These are phyloP conservation scores for Prietella phreatophila DNA, from an alignment of 2,113 vertebrate genomes.

Conservation along the genomic window DNA sequence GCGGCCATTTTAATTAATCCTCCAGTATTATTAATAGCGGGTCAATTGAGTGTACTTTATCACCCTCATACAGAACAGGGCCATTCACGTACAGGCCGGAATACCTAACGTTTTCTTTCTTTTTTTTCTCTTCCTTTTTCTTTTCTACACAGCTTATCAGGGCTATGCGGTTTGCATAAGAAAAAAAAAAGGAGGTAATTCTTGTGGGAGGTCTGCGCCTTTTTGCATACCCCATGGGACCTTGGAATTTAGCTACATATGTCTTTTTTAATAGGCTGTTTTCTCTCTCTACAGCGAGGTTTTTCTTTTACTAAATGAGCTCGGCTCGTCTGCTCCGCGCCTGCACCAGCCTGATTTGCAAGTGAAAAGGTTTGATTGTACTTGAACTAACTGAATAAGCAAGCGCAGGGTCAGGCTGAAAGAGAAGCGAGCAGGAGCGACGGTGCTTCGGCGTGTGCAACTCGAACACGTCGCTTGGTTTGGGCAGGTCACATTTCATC, in stretches of 20 bases:
- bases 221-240: slow-evolving; percentile 73
- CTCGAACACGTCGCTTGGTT: slow-evolving; percentile 47
- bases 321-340: slow-evolving; percentile 67
- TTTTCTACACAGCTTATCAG: slow-evolving; percentile 63
- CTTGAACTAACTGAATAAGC: slow-evolving; percentile 73
- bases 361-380: slow-evolving; percentile 73
- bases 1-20: slow-evolving; percentile 59
- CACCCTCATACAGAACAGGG: slow-evolving; percentile 54
- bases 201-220: slow-evolving; percentile 64
- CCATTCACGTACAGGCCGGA: slow-evolving; percentile 44
- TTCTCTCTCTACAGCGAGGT: slow-evolving; percentile 40
- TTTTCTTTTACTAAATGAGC: slow-evolving; percentile 62
- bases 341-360: slow-evolving; percentile 71
- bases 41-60: slow-evolving; percentile 60
- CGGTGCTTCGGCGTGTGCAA: slow-evolving; percentile 38
- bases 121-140: not conserved
- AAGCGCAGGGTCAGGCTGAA: slow-evolving; percentile 61
- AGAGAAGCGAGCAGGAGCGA: slow-evolving; percentile 44
- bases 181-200: slow-evolving; percentile 67
- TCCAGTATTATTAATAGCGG: slow-evolving; percentile 56
- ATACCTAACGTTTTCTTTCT: slow-evolving; percentile 34
- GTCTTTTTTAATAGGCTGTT: slow-evolving; percentile 70
- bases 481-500: slow-evolving; percentile 29
- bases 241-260: slow-evolving; percentile 76
- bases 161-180: slow-evolving; percentile 67